Conservation (phyloP, 2,888 invertebrate genomes). For the Ochlodes sylvanus region DNA sequence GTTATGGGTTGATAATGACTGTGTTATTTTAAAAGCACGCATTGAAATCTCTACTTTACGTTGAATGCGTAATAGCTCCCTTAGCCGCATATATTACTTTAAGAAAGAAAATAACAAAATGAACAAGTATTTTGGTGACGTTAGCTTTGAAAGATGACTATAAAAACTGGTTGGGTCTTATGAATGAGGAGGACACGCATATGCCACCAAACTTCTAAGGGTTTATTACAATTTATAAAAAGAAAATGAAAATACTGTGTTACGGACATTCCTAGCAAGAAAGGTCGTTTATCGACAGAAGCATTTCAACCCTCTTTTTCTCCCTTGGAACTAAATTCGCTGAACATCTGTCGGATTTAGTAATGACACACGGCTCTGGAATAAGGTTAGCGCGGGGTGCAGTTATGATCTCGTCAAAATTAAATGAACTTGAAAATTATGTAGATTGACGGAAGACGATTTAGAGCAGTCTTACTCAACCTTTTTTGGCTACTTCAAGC, state of each 20-base stretch:
- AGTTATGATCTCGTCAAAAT: constrained; percentile 7
- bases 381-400: constrained; percentile 6
- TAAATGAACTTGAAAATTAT: constrained; percentile 11
- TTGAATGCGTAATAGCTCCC: too few relatives aligned
- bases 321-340: neutral
- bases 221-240: constrained; percentile 15
- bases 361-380: constrained; percentile 2
- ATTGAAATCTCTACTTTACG: too few relatives aligned
- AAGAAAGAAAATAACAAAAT: neutral
- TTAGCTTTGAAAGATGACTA: neutral
- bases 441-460: neutral
- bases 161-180: constrained; percentile 17
- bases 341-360: constrained; percentile 19
- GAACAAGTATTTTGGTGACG: constrained; percentile 6
- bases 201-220: constrained; percentile 17
- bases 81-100: too few relatives aligned
- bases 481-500: too few relatives aligned
- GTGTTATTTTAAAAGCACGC: too few relatives aligned
- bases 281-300: constrained; percentile 21
- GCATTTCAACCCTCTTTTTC: constrained; percentile 14
- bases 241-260: constrained; percentile 18
- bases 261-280: constrained; percentile 18
- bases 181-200: constrained; percentile 18
- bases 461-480: neutral
- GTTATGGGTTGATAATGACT: too few relatives aligned